A percentile compares a stretch with the other conserved stretches of the same genome.
Evolutionary conservation across 2,888 invertebrate species (phyloP).

Genomic region (Ichneumon xanthorius): DNA sequence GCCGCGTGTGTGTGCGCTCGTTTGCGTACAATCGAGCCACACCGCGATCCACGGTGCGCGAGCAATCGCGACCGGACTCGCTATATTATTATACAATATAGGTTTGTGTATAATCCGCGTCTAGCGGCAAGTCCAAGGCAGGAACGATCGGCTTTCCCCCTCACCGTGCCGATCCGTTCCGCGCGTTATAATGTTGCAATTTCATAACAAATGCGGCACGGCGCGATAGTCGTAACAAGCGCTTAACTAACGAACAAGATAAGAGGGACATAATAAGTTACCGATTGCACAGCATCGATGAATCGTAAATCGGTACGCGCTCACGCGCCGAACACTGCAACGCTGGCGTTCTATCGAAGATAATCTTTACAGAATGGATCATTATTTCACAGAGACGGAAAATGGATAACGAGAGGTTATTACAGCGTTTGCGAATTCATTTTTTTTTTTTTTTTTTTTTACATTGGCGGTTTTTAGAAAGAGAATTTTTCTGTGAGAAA

Average conservation of each 20-base stretch:
- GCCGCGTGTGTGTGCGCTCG: constrained; percentile 60
- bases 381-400: no score
- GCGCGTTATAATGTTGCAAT: constrained; percentile 74
- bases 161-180: background rate
- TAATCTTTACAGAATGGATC: background rate
- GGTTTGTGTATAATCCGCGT: background rate
- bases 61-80: constrained; percentile 18
- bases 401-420: no score
- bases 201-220: constrained; percentile 72
- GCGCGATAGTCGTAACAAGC: constrained; percentile 71
- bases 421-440: no score
- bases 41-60: no score
- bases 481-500: no score
- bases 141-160: constrained; percentile 31
- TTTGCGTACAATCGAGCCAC: no score
- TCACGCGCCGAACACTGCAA: background rate
- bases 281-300: constrained; percentile 36
- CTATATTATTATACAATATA: constrained; percentile 21
- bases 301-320: constrained; percentile 6
- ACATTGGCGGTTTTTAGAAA: no score
- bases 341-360: background rate
- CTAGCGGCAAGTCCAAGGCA: constrained; percentile 15
- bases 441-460: no score
- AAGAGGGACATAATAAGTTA: constrained; percentile 32
- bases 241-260: constrained; percentile 61